Evolutionary conservation across 2,113 vertebrate genomes (phyloP), one percentile per base, ranked within the genome.

Genomic region (Mionectes macconnelli): DNA sequence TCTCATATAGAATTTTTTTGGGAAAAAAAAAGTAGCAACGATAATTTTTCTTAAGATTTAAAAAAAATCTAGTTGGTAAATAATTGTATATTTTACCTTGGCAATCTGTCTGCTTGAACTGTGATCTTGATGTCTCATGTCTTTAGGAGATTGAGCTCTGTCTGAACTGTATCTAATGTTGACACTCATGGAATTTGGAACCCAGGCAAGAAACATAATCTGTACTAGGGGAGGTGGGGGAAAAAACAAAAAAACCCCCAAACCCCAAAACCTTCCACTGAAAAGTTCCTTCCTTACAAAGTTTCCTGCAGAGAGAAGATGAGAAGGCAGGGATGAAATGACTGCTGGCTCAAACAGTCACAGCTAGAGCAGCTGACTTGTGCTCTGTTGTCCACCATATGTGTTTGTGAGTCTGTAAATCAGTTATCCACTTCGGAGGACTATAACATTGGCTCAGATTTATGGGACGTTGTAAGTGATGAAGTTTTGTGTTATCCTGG

Each of bases 361-460:
- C 21, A 77, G 20, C 12, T 8, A 8, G 24, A 82, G 27, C 45
- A 31, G 28, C 19, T 87, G 74, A 25, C 16, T 66, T 70, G 30
- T 30, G 44, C 47, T 56, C 35, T n/a, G 1, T 28, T 78, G 39
- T 27, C 14, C 6, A 8, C n/a, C 55, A 0, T 2, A 10, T 33
- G 52, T 25, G 33, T 83, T 89, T 39, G 23, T 47, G 16, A 57
- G 33, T 37, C 52, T 86, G 37, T 42, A 37, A 27, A 76, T 76
- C 47, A 53, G 5, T 33, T 57, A 5, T 19, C 22, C n/a, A 19
- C 47, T 53, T 73, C 47, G 59, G 39, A 53, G n/a, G 50, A 10
- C 50, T 37, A 31, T 28, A 33, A 44, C 49, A 63, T 44, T 49
- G 42, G 11, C 62, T 86, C 24, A 37, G 20, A 47, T 75, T 35